These are phyloP conservation scores for Aphaenogaster floridana DNA, from an alignment of 1,140 invertebrate species.

Conservation along the genomic window DNA sequence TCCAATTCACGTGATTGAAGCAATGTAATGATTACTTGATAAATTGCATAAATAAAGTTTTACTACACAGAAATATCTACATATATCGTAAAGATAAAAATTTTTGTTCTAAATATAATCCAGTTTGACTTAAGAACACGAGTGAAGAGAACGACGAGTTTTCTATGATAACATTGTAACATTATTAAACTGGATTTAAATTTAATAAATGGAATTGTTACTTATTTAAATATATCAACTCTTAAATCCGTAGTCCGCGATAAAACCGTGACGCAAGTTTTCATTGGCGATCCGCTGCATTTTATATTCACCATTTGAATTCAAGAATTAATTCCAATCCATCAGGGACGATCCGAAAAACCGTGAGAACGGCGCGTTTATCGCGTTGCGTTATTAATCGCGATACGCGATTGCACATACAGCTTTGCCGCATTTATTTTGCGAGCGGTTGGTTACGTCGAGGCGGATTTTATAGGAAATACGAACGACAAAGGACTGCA, in stretches of 20 bases:
- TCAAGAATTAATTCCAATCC: slow-evolving; percentile 17
- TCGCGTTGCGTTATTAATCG: slow-evolving; percentile 15
- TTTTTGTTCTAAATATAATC: not conserved
- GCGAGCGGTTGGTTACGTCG: slow-evolving; percentile 15
- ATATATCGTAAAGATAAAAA: not conserved
- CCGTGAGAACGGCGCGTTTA: not conserved
- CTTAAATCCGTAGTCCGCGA: not conserved
- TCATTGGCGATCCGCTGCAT: not conserved
- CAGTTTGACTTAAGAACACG: not conserved
- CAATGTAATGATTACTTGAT: not conserved
- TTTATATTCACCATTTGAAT: not conserved
- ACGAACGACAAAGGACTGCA: slow-evolving; percentile 63
- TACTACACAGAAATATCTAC: not conserved
- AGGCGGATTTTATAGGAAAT: slow-evolving; percentile 63
- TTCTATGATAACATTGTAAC: not conserved
- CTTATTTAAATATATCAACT: slow-evolving; percentile 1
- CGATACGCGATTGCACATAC: not conserved
- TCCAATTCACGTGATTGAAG: not conserved
- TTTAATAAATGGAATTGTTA: not conserved
- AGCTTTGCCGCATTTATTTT: slow-evolving; percentile 19
- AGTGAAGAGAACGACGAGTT: not conserved
- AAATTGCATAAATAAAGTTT: not conserved
- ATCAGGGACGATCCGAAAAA: not conserved
- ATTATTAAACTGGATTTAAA: not conserved
- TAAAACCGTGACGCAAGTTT: not conserved